Percentiles rank a stretch among this genome's conserved stretches.
Evolutionary conservation across 2,888 invertebrate species (phyloP).

Genomic region (Nephrotoma guestfalica): DNA sequence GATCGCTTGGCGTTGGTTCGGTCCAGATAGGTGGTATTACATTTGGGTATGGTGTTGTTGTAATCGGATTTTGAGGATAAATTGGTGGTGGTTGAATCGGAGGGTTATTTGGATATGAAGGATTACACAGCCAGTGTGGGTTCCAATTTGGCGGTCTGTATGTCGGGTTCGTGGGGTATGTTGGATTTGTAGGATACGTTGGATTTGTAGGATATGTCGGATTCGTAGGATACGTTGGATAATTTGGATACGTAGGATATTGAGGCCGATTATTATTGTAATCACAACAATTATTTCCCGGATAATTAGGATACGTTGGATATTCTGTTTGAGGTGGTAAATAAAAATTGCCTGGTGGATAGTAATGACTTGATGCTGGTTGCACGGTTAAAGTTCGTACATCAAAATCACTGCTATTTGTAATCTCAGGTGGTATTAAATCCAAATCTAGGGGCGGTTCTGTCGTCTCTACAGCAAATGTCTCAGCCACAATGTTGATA

Average conservation of each 20-base stretch:
- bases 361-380: not conserved
- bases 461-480: not conserved
- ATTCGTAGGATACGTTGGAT: not conserved
- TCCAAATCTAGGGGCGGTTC: not conserved
- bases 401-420: not conserved
- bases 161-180: not conserved
- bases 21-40: not conserved
- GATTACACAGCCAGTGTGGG: not conserved
- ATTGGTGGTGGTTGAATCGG: not conserved
- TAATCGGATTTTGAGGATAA: not conserved
- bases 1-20: not conserved
- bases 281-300: not conserved
- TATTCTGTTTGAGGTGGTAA: not conserved
- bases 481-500: not conserved
- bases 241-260: not conserved
- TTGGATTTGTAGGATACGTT: not conserved
- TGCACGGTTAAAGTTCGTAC: not conserved
- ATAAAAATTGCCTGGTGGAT: not conserved
- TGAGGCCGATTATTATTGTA: not conserved
- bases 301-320: not conserved
- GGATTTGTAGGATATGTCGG: not conserved
- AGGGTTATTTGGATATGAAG: not conserved
- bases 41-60: not conserved
- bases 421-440: not conserved
- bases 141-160: constrained; percentile 11